These are phyloP conservation scores for Drosophila micromelanica DNA, from an alignment of 1,140 invertebrate genomes.

Conservation along the genomic window DNA sequence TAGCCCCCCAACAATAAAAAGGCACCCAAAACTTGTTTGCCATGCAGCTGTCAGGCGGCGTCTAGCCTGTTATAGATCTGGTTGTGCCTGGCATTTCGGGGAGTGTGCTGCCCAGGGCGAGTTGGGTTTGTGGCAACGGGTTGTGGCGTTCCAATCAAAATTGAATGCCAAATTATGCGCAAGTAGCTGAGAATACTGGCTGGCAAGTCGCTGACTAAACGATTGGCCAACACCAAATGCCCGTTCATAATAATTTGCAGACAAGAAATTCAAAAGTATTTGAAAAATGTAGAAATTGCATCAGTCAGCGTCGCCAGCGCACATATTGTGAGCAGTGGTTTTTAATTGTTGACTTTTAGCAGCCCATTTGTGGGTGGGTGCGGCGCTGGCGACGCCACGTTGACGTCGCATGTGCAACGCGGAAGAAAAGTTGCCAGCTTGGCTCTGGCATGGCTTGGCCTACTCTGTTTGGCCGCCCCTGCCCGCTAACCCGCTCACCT, in stretches of 20 bases:
- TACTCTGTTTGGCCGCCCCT: conserved; percentile 22
- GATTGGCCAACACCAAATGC: conserved; percentile 28
- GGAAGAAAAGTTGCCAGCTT: conserved; percentile 70
- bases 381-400: conserved; percentile 43
- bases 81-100: conserved; percentile 45
- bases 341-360: conserved; percentile 78
- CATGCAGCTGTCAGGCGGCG: conserved; percentile 58
- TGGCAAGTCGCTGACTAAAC: conserved; percentile 28
- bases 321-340: conserved; percentile 62
- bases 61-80: conserved; percentile 45
- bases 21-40: conserved; percentile 56
- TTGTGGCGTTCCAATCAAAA: conserved; percentile 37
- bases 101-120: conserved; percentile 38
- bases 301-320: conserved; percentile 44
- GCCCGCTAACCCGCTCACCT: conserved; percentile 18
- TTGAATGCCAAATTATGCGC: conserved; percentile 71
- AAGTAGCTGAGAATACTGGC: conserved; percentile 42
- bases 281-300: conserved; percentile 78
- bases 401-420: conserved; percentile 71
- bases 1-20: conserved; percentile 29
- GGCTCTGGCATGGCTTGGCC: conserved; percentile 46
- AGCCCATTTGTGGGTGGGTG: conserved; percentile 76
- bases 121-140: conserved; percentile 20
- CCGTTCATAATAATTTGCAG: conserved; percentile 57
- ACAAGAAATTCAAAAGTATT: conserved; percentile 65